Base-by-base conservation (phyloP, 2,888 invertebrate species). In the Pterostichus madidus region DNA sequence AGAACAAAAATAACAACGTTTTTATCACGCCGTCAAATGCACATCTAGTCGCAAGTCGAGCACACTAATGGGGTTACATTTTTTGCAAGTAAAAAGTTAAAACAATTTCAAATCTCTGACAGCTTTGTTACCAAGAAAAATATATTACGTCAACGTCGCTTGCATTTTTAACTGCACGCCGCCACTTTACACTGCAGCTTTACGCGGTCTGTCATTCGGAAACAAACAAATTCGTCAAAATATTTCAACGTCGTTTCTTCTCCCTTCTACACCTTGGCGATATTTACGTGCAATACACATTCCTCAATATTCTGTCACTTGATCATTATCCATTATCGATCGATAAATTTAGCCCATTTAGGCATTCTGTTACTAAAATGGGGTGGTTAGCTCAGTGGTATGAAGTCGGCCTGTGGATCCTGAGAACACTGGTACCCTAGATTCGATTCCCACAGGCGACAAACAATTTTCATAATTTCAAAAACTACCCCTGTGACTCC, bases 11-110 rank as follows among this genome's bases (percentile, higher is more conserved):
- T 79, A 68, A 49, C 79, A 61, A 17, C 52, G 64, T 79, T 79
- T 59, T 79, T 79, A 79, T 79, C 79, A 79, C 68, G 44, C 79
- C 79, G 64, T 79, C 64, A 79, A 49, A 79, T 68, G 79, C 79
- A 79, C 39, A 46, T 35, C 61, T 61, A 61, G 59, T 61, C 61
- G 61, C 59, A 77, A 77, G 78, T 78, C 78, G 78, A 78, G 44
- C 61, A 61, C 61, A 61, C 78, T 78, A 78, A 78, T 78, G 61
- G 78, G 44, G 78, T 61, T 78, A 78, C 31, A 39, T 59, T 71
- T 71, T 71, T 71, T 71, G 44, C 68, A 44, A 71, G 52, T 53
- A 75, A 75, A 75, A 75, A 75, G 52, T 75, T 75, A 75, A 75
- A 75, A 75, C 49, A 75, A 49, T 52, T 75, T 75, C 75, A 32